phyloP scores from a whole-genome alignment of 2,113 vertebrate species.

The Sula dactylatra region DNA sequence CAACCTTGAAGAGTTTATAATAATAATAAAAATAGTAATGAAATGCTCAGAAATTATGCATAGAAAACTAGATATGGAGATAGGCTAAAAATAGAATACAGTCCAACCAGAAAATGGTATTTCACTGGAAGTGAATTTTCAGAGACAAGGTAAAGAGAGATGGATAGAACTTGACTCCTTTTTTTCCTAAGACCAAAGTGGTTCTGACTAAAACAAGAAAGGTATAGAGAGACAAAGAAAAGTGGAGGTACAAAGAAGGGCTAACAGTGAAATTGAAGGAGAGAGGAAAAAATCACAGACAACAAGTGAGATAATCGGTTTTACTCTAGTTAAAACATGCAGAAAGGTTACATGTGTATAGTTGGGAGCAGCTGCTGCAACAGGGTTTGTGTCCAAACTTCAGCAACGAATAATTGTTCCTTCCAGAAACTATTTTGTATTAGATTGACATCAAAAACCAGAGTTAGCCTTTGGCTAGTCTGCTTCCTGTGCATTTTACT shows the following conservation, averaged over 20 bases:
- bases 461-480: background rate
- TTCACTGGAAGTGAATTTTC: background rate
- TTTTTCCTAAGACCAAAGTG: background rate
- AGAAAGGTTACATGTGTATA: background rate
- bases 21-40: background rate
- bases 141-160: background rate
- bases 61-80: background rate
- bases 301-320: background rate
- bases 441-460: background rate
- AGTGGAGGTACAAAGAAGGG: background rate
- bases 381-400: background rate
- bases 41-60: background rate
- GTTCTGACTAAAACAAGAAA: background rate
- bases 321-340: background rate
- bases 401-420: background rate
- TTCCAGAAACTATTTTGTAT: background rate
- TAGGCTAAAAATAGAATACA: background rate
- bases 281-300: rapidly evolving
- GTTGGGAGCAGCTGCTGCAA: background rate
- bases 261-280: background rate
- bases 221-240: background rate
- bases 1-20: background rate
- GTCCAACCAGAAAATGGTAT: background rate
- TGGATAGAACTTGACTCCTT: background rate
- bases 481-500: background rate